phyloP scores from a whole-genome alignment of 2,888 invertebrate genomes.

The Exephanes ischioxanthus region DNA sequence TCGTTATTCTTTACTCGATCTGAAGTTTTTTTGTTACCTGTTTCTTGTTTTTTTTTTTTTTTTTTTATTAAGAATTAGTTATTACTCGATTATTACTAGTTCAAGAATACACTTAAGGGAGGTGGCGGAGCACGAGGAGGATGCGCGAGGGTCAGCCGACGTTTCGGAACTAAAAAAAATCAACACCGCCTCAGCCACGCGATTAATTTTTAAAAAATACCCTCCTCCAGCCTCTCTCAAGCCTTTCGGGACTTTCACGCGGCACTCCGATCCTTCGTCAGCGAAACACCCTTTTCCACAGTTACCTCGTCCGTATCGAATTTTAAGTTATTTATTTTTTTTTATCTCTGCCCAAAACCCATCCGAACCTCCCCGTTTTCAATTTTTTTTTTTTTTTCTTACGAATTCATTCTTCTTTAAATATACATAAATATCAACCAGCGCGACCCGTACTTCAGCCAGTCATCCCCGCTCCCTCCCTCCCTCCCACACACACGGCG shows the following conservation, averaged over 20 bases:
- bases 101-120: conserved; percentile 78
- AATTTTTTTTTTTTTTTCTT: conserved; percentile 63
- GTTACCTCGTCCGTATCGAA: conserved; percentile 13
- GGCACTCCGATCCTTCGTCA: conserved; percentile 32
- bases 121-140: conserved; percentile 69
- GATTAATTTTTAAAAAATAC: conserved; percentile 19
- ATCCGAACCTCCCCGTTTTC: conserved; percentile 33
- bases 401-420: conserved; percentile 33
- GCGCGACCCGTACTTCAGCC: conserved; percentile 71
- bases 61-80: conserved; percentile 70
- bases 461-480: conserved; percentile 72
- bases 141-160: conserved; percentile 39
- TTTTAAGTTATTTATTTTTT: conserved; percentile 39
- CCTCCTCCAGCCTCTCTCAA: conserved; percentile 50
- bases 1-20: conserved; percentile 9
- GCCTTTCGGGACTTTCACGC: conserved; percentile 6
- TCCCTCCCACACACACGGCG: conserved; percentile 67
- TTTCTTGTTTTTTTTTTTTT: conserved; percentile 36
- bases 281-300: background rate
- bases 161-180: conserved; percentile 21
- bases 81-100: conserved; percentile 81
- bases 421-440: conserved; percentile 69
- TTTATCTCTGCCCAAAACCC: conserved; percentile 30
- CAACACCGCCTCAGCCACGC: conserved; percentile 17
- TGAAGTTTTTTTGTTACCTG: background rate